phyloP scores from a whole-genome alignment of 2,113 vertebrate genomes.

The Eira barbara region DNA sequence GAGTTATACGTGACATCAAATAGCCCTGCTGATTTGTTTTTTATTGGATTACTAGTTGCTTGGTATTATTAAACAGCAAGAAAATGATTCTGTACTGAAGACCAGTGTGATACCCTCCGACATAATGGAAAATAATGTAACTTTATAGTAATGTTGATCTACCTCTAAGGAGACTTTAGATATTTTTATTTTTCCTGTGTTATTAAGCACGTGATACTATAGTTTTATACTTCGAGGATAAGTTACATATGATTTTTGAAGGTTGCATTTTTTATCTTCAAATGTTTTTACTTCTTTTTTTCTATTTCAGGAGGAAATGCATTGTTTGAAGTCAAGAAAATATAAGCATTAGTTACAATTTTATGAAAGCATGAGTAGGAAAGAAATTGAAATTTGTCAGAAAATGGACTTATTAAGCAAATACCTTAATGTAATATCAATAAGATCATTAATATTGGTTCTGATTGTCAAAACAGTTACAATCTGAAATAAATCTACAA shows the following conservation, averaged over 20 bases:
- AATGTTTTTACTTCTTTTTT: slow-evolving; percentile 6
- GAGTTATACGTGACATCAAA: slow-evolving; percentile 26
- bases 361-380: not conserved
- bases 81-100: slow-evolving; percentile 46
- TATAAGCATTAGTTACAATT: not conserved
- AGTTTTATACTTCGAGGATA: slow-evolving; percentile 2
- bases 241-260: slow-evolving; percentile 20
- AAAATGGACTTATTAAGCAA: not conserved
- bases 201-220: slow-evolving; percentile 37
- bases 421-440: not conserved
- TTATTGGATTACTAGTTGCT: slow-evolving; percentile 42
- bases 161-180: not conserved
- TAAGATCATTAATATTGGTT: not conserved
- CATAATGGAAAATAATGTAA: slow-evolving; percentile 10
- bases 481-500: not conserved
- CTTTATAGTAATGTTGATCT: not conserved
- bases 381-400: not conserved
- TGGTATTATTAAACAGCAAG: slow-evolving; percentile 47
- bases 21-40: slow-evolving; percentile 46
- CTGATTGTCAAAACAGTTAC: not conserved
- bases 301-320: not conserved
- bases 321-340: slow-evolving; percentile 1
- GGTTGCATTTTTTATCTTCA: not conserved
- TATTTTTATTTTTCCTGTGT: slow-evolving; percentile 43
- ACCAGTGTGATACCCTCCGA: slow-evolving; percentile 23